Evolutionary conservation across 2,113 vertebrate species (phyloP).

Genomic region (Pseudois nayaur): DNA sequence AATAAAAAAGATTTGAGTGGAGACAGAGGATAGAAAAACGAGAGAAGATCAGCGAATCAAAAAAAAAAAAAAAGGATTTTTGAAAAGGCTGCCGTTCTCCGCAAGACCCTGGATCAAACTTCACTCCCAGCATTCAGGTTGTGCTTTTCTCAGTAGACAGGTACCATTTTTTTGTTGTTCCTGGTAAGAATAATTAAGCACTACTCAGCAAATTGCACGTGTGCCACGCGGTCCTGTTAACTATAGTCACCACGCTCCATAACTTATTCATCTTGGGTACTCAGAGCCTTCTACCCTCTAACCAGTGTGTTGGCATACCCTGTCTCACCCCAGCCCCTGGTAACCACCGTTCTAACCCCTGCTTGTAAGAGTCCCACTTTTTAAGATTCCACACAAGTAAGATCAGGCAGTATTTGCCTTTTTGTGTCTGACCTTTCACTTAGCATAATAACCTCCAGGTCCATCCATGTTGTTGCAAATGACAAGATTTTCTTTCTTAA

Average conservation of each 20-base stretch:
- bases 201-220: not conserved
- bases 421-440: not conserved
- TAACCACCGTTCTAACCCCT: not conserved
- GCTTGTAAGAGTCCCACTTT: not conserved
- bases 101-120: not conserved
- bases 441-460: not conserved
- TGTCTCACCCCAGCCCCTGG: not conserved
- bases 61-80: not conserved
- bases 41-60: not conserved
- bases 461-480: not conserved
- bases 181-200: not conserved
- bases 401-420: not conserved
- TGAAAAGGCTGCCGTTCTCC: not conserved
- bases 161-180: not conserved
- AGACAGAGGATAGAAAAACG: not conserved
- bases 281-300: not conserved
- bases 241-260: not conserved
- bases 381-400: not conserved
- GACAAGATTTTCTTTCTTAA: not conserved
- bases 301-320: not conserved
- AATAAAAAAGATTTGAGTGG: not conserved
- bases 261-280: not conserved
- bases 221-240: not conserved
- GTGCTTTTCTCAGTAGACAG: not conserved
- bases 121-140: not conserved